Evolutionary conservation across 2,888 invertebrate species (phyloP).

Genomic region (Acanthacorydalis orientalis): DNA sequence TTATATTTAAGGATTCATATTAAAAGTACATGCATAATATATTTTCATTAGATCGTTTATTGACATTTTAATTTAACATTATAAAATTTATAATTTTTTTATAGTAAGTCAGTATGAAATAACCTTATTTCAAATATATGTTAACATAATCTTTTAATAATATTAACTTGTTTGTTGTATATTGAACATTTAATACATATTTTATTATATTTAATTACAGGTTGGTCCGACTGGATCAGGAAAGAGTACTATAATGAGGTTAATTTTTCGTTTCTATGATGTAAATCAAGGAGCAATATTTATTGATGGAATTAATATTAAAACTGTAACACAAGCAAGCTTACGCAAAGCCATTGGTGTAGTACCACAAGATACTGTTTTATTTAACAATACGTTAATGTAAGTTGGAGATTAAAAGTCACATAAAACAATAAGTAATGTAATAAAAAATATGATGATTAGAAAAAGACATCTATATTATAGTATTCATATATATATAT

Average conservation of each 20-base stretch:
- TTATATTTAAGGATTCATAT: too few relatives aligned
- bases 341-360: slow-evolving; percentile 76
- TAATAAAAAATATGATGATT: neutral
- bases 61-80: too few relatives aligned
- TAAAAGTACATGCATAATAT: too few relatives aligned
- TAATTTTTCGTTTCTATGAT: slow-evolving; percentile 94
- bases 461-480: neutral
- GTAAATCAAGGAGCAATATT: slow-evolving; percentile 71
- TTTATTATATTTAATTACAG: slow-evolving; percentile 23
- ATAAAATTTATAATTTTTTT: too few relatives aligned
- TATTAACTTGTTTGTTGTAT: neutral
- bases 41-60: too few relatives aligned
- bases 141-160: too few relatives aligned
- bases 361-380: slow-evolving; percentile 93
- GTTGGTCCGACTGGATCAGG: slow-evolving; percentile 85
- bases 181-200: neutral
- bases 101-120: too few relatives aligned
- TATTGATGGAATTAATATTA: slow-evolving; percentile 81
- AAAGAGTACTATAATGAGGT: slow-evolving; percentile 88
- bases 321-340: slow-evolving; percentile 68
- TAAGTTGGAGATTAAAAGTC: slow-evolving; percentile 20
- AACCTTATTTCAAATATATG: too few relatives aligned
- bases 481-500: too few relatives aligned
- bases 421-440: neutral
- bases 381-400: slow-evolving; percentile 85